Percentiles rank a stretch among this genome's conserved stretches.
Conservation (phyloP, 2,113 vertebrate species). For the Sporophila hypoxantha region DNA sequence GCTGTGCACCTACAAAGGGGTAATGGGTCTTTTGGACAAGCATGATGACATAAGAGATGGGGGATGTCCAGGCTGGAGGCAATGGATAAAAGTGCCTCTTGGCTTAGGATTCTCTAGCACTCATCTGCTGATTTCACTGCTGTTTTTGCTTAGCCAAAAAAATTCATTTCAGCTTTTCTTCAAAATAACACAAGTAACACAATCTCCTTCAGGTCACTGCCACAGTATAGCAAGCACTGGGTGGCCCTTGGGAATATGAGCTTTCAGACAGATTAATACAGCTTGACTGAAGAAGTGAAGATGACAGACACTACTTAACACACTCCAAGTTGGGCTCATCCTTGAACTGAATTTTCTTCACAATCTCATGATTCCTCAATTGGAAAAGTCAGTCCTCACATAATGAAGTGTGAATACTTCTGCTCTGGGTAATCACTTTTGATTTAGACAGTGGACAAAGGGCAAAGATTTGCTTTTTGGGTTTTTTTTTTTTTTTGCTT, state of each 20-base stretch:
- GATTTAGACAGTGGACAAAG: neutral
- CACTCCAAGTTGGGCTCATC: neutral
- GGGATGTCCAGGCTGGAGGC: neutral
- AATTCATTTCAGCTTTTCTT: neutral
- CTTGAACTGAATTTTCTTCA: conserved; percentile 10
- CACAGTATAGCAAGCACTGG: neutral
- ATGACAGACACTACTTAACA: conserved; percentile 30
- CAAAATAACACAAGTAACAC: conserved; percentile 4
- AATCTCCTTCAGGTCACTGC: conserved; percentile 40
- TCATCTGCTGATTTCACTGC: neutral
- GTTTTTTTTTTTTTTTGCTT: neutral
- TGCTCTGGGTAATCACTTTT: neutral
- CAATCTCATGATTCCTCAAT: neutral
- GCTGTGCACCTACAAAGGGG: neutral
- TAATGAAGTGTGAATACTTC: neutral
- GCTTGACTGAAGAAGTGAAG: conserved; percentile 33
- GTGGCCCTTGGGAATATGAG: conserved; percentile 31
- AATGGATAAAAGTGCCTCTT: neutral
- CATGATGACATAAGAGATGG: fast-evolving
- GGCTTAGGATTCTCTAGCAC: neutral
- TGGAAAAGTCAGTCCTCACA: neutral
- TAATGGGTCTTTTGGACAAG: neutral
- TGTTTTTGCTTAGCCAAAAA: neutral
- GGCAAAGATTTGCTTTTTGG: neutral
- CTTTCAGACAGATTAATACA: conserved; percentile 62